Evolutionary conservation across 2,888 invertebrate genomes (phyloP), one percentile per base, ranked within the genome.

Genomic region (Acronicta leporina): DNA sequence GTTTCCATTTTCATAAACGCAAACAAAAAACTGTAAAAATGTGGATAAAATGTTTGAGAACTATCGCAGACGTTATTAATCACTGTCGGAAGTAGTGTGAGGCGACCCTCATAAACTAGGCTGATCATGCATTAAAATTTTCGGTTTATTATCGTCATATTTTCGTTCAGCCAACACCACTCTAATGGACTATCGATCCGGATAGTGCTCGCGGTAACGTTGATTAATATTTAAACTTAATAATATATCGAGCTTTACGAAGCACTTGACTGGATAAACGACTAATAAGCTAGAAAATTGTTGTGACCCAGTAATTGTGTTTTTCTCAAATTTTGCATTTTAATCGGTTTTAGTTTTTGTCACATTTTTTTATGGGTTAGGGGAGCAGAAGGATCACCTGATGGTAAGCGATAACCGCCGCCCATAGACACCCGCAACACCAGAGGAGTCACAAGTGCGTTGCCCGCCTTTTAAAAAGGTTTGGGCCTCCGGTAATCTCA

Each of bases 131-230:
- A 59, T 45, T 66, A 63, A 55, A 63, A 55, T 27, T 30, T 56
- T 57, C 40, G 41, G 45, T 63, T 64, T 73, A 67, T 46, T 57
- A 50, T 50, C 27, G 11, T 47, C 30, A 45, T 27, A 14, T 45
- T 45, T 14, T 30, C 14, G 8, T 44, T n/a, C 7, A 63, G 33
- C 67, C 44, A 48, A 44, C 35, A 53, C 45, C 51, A 54, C 53
- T 63, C 61, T 83, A 85, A 83, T 83, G 80, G 77, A 68, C 47
- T 76, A 85, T 85, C 77, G 80, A 82, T 62, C 77, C 63, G 40
- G 48, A 64, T 78, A 75, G 73, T 75, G 72, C 68, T 66, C 63
- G 74, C 46, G 71, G 75, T 57, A 57, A 66, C 56, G 63, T 64
- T 73, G 61, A 70, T 80, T 80, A 78, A 80, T 77, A 79, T 77